These are phyloP conservation scores for Triplophysa yarkandensis DNA, from an alignment of 2,797 vertebrate genomes.

Conservation along the genomic window DNA sequence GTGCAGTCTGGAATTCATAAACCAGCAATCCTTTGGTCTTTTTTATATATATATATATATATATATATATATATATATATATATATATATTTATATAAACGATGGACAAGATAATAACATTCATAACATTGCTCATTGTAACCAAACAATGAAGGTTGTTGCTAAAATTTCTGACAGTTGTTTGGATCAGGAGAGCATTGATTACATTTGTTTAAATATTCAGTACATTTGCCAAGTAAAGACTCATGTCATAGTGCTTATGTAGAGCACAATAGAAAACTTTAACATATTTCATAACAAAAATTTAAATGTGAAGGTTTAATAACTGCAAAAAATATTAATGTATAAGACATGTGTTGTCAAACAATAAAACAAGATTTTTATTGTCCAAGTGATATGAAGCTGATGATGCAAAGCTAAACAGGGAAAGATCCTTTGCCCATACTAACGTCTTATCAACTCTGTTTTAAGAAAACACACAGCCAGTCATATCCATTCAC, in stretches of 20 bases:
- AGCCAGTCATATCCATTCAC: conserved; percentile 69
- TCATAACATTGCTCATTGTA: not conserved
- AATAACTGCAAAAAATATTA: conserved; percentile 6
- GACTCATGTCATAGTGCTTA: not conserved
- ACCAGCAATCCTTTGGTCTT: not conserved
- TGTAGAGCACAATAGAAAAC: not conserved
- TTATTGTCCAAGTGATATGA: conserved; percentile 45
- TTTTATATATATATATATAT: too few relatives aligned
- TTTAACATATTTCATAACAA: not conserved
- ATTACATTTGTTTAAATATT: conserved; percentile 15
- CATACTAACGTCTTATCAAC: conserved; percentile 74
- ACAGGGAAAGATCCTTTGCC: conserved; percentile 70
- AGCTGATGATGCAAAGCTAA: conserved; percentile 65
- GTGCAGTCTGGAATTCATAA: not conserved
- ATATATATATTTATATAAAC: not conserved
- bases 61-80: too few relatives aligned
- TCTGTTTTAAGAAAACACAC: conserved; percentile 69
- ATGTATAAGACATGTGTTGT: conserved; percentile 47
- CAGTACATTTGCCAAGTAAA: conserved; percentile 10
- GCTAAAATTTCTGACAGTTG: not conserved
- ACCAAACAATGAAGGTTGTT: not conserved
- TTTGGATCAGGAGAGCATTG: conserved; percentile 12
- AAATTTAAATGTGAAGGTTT: not conserved
- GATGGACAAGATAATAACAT: not conserved
- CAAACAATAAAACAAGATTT: conserved; percentile 53